phyloP scores from a whole-genome alignment of 2,888 invertebrate genomes.

The Scelioninae gen. 1 region DNA sequence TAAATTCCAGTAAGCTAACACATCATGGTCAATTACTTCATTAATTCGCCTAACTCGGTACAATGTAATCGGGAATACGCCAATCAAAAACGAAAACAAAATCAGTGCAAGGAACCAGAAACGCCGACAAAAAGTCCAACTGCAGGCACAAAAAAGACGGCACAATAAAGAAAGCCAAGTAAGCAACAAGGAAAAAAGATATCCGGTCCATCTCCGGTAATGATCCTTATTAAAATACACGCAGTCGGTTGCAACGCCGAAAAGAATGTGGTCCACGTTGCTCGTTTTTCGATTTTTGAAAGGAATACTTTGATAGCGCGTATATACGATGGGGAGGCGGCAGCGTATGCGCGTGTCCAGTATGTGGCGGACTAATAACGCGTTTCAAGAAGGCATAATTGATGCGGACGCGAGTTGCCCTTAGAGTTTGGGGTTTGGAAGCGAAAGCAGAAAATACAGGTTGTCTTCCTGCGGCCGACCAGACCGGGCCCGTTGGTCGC shows the following conservation, averaged over 20 bases:
- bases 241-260: conserved; percentile 36
- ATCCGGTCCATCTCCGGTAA: conserved; percentile 56
- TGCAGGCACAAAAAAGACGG: conserved; percentile 2
- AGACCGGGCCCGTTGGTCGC: conserved; percentile 77
- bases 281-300: conserved; percentile 56
- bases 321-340: conserved; percentile 43
- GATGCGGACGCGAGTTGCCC: conserved; percentile 78
- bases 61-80: conserved; percentile 35
- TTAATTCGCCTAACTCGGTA: conserved; percentile 39
- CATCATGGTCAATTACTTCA: conserved; percentile 42
- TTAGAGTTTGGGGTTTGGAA: conserved; percentile 82
- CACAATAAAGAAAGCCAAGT: background rate
- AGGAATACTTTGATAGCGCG: conserved; percentile 54
- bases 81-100: conserved; percentile 24
- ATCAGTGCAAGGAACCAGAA: conserved; percentile 39
- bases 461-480: conserved; percentile 80
- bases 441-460: conserved; percentile 84
- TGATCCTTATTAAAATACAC: conserved; percentile 67
- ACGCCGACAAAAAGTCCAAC: background rate
- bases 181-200: conserved; percentile 15
- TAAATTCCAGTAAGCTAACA: conserved; percentile 19
- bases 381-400: conserved; percentile 83
- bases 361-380: conserved; percentile 79
- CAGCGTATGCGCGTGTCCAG: conserved; percentile 66
- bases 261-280: conserved; percentile 37